Conservation (phyloP, 2,113 vertebrate species). For the Platysteira castanea region DNA sequence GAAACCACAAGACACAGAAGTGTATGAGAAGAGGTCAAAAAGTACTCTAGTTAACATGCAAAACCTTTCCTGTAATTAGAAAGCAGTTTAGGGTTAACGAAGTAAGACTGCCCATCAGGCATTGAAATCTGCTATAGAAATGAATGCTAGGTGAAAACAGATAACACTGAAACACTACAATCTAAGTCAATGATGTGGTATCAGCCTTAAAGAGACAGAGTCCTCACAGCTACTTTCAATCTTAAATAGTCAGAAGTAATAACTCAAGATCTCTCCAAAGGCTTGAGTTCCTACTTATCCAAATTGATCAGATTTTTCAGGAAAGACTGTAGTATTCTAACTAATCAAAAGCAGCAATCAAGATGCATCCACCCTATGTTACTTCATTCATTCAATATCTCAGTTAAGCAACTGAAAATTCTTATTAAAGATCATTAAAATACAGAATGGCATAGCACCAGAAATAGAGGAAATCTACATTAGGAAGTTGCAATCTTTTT, state of each 20-base stretch:
- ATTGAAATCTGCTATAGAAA: not conserved
- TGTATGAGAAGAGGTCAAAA: not conserved
- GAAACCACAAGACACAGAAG: not conserved
- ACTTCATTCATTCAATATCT: not conserved
- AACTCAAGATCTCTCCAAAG: not conserved
- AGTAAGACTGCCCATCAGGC: not conserved
- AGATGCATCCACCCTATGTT: not conserved
- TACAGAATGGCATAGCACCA: not conserved
- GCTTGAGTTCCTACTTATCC: not conserved
- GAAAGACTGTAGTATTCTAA: not conserved
- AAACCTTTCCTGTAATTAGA: not conserved
- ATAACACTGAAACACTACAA: not conserved
- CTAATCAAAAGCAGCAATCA: not conserved
- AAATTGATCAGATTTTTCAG: not conserved
- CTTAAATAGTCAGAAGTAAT: not conserved
- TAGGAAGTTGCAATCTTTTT: not conserved
- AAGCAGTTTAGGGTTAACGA: not conserved
- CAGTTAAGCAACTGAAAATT: not conserved
- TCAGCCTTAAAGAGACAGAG: not conserved
- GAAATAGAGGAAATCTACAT: not conserved
- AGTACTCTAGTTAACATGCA: not conserved
- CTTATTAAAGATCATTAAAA: not conserved
- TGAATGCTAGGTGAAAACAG: not conserved
- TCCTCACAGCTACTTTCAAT: not conserved
- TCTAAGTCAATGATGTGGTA: not conserved